Evolutionary conservation across 2,797 vertebrate genomes (phyloP), one percentile per base, ranked within the genome.

Genomic region (Gastrophryne carolinensis): DNA sequence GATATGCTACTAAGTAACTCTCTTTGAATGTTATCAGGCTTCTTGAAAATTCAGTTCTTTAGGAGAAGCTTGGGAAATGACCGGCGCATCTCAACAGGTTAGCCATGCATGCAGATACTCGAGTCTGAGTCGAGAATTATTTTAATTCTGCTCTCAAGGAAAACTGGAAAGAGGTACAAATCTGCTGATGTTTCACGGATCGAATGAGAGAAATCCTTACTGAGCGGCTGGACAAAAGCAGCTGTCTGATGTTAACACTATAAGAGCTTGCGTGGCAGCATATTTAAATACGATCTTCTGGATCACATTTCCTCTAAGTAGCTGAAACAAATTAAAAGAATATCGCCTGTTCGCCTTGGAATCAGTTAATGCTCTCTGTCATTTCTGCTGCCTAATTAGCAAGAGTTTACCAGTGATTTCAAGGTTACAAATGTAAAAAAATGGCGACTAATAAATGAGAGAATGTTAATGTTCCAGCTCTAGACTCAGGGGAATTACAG

Each of bases 331-430:
- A 32, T 44, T 50, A 8, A 49, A 68, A 39, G 32, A 60, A 0
- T 73, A 10, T 52, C 72, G 60, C 41, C 15, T 56, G 3, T 60
- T 78, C 61, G 79, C 75, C 27, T 56, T 64, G 26, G 9, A 70
- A 79, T 74, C 35, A 37, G 83, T 83, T 82, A 82, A 77, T 83
- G 56, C 77, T 53, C 63, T 81, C 63, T 62, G 44, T 72, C 54
- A 56, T 74, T 1, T 60, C 56, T 37, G 78, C 83, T 80, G 61
- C 71, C 56, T n/a, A 11, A 82, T n/a, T 39, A 65, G 60, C 80
- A 84, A 80, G 62, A 73, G 30, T 62, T 78, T 68, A 75, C 75
- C 69, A 75, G 47, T 44, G 75, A 30, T 79, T 69, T 74, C 37
- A 78, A 70, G 78, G 61, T 56, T 81, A 62, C 29, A 69, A 60